Base-by-base conservation (phyloP, 2,113 vertebrate genomes). In the Syngnathus scovelli region DNA sequence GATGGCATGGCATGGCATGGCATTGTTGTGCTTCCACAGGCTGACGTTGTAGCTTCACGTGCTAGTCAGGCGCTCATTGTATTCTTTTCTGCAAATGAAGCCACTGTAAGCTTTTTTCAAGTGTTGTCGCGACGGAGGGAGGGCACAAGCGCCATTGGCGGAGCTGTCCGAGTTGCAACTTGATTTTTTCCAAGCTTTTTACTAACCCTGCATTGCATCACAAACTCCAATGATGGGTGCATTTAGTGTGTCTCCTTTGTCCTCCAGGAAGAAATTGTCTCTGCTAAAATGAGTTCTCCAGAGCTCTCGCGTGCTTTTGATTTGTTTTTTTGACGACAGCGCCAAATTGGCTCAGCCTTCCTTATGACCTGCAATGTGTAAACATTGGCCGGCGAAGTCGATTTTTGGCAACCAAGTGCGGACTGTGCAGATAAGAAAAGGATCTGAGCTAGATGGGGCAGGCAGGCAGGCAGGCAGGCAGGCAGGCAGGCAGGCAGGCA, bases 241-340 rank as follows among this genome's bases (percentile, higher is more conserved):
- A 43, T 79, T 37, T 43, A 12, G 41, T 46, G 15, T 63, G 16
- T 66, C 63, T 61, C 54, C 76, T 73, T 73, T 69, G 69, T 59
- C 67, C 59, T 60, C 51, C 61, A 66, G 67, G 71, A 77, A 63
- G 33, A 71, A 71, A 79, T 59, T 64, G 27, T 73, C 61, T 70
- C 70, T 67, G 68, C 44, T 55, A 68, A 72, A 85, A 78, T 78
- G 66, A n/a, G 72, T 72, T 67, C 61, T 68, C 43, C 64, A 49
- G 61, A 67, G 55, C 61, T 64, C 72, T 59, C 55, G 63, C 65
- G 38, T 64, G n/a, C 55, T 73, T 21, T 49, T 49, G 13, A n/a
- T 49, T 37, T 8, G 6, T 16, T 21, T 64, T n/a, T 52, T 52
- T 9, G n/a, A 52, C 7, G 49, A 52, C 49, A 21, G 49, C 55